Evolutionary conservation across 2,113 vertebrate genomes (phyloP).

Genomic region (Chrysochloris asiatica): DNA sequence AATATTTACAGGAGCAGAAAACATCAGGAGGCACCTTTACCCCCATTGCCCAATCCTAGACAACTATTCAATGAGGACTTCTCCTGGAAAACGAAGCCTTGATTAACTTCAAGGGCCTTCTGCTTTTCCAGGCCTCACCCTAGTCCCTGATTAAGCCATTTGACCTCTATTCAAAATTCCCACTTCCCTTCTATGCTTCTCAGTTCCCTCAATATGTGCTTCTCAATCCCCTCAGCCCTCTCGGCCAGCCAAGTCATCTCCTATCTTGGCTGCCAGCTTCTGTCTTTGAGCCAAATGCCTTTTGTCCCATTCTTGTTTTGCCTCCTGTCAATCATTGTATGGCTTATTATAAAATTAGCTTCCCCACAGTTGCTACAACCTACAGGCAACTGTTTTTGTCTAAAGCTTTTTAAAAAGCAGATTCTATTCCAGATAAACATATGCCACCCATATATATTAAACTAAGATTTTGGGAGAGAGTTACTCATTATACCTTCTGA

Average conservation of each 20-base stretch:
- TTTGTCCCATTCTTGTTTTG: not conserved
- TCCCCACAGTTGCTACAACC: conserved; percentile 39
- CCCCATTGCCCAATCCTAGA: not conserved
- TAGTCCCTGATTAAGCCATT: not conserved
- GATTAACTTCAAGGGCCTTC: not conserved
- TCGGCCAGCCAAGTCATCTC: not conserved
- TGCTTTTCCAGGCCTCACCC: fast-evolving
- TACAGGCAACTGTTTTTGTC: conserved; percentile 51
- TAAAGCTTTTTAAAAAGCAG: conserved; percentile 39
- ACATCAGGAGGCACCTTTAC: fast-evolving
- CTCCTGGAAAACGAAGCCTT: not conserved
- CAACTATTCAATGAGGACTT: not conserved
- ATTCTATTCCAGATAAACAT: conserved; percentile 58
- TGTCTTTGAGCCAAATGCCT: not conserved
- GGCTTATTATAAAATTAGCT: conserved; percentile 34
- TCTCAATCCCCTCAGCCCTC: too few species aligned
- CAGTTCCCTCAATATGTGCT: too few species aligned
- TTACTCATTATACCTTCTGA: not conserved
- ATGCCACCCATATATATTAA: conserved; percentile 44
- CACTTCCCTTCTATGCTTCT: not conserved
- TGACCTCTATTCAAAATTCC: not conserved
- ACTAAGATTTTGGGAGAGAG: not conserved
- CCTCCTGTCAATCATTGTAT: not conserved
- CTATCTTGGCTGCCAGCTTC: not conserved
- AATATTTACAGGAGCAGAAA: too few species aligned